phyloP scores from a whole-genome alignment of 1,140 invertebrate genomes.

The Drosophila mojavensis region DNA sequence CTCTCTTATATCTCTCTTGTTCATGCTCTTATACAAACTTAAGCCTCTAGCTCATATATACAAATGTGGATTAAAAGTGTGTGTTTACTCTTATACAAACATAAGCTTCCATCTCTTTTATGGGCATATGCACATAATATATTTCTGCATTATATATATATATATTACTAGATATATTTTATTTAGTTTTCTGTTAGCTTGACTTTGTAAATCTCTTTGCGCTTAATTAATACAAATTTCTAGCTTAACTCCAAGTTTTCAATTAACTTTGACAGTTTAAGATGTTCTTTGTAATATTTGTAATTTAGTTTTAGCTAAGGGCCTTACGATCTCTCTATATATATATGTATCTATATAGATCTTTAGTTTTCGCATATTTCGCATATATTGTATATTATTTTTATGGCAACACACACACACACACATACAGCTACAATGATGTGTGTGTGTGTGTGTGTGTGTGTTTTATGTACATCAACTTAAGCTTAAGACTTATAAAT shows the following conservation, averaged over 20 bases:
- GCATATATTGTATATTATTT: slow-evolving; percentile 1
- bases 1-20: no score
- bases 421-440: background rate
- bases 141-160: background rate
- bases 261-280: no score
- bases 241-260: no score
- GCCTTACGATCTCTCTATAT: no score
- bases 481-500: slow-evolving; percentile 8
- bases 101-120: background rate
- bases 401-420: slow-evolving; percentile 12
- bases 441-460: background rate
- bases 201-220: background rate
- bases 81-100: background rate
- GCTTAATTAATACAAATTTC: no score
- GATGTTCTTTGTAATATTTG: no score
- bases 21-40: background rate
- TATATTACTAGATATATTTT: background rate
- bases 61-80: no score
- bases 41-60: background rate
- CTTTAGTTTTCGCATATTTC: no score
- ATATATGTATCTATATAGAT: no score
- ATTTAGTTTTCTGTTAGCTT: background rate
- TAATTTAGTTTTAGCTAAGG: no score
- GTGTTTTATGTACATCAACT: slow-evolving; percentile 13
- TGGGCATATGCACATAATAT: background rate